phyloP scores from a whole-genome alignment of 2,797 vertebrate species.

The Trichosurus vulpecula region DNA sequence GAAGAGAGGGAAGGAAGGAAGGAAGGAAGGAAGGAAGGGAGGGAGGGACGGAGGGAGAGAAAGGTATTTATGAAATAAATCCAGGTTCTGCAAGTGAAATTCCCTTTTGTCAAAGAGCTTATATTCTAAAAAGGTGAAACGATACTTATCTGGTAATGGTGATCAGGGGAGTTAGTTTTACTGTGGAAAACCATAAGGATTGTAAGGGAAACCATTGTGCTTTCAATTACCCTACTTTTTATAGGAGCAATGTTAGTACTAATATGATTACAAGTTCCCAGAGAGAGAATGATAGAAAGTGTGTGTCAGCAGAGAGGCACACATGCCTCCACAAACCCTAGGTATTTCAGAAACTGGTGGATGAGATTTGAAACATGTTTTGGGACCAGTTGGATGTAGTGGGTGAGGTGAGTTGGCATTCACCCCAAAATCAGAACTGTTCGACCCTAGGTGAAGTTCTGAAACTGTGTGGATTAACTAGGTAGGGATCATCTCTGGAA shows the following conservation, averaged over 20 bases:
- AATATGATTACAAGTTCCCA: neutral
- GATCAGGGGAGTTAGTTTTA: neutral
- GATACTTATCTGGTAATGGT: neutral
- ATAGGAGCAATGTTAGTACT: neutral
- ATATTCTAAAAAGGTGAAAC: neutral
- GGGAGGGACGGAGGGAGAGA: neutral
- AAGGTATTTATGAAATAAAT: neutral
- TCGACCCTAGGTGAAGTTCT: neutral
- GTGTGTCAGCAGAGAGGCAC: neutral
- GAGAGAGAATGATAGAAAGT: neutral
- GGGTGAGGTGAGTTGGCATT: neutral
- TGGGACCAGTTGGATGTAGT: neutral
- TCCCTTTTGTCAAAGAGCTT: neutral
- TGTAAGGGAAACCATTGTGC: neutral
- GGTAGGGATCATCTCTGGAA: neutral
- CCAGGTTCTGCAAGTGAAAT: neutral
- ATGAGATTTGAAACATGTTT: neutral
- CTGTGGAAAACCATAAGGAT: neutral
- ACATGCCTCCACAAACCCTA: neutral
- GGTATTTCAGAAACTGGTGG: neutral
- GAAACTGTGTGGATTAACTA: neutral
- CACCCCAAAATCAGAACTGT: neutral
- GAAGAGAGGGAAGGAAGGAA: too few species aligned
- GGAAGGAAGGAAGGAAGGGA: too few species aligned
- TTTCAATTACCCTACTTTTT: neutral